Evolutionary conservation across 2,888 invertebrate species (phyloP).

Genomic region (Suillia variegata): DNA sequence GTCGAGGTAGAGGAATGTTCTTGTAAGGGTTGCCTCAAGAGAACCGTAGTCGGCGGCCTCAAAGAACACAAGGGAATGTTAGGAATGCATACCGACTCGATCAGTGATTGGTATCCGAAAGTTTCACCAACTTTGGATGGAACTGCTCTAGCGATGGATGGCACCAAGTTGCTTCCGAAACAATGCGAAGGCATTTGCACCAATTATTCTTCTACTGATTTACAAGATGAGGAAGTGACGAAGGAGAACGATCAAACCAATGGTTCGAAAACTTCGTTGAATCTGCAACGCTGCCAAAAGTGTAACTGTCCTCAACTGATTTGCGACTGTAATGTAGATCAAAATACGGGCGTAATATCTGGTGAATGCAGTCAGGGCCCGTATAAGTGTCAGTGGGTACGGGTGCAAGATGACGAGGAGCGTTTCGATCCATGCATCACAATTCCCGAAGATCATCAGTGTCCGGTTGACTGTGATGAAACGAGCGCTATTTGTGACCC

Average conservation of each 20-base stretch:
- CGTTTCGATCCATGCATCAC: constrained; percentile 25
- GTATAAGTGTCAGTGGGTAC: constrained; percentile 48
- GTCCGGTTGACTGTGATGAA: constrained; percentile 41
- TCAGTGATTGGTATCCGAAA: no score
- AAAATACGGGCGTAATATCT: constrained; percentile 40
- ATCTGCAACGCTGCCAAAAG: no score
- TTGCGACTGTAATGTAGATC: constrained; percentile 50
- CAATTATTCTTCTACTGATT: no score
- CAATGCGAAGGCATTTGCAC: no score
- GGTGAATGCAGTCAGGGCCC: constrained; percentile 52
- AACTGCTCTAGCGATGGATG: no score
- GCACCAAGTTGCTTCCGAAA: no score
- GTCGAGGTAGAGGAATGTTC: constrained; percentile 32
- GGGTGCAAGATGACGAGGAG: constrained; percentile 40
- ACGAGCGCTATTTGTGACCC: constrained; percentile 28
- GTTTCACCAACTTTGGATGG: no score
- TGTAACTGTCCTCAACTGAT: constrained; percentile 44
- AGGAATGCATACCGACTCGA: constrained; percentile 7
- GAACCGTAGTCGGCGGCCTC: constrained; percentile 33
- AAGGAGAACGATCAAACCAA: no score
- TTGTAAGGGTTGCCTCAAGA: constrained; percentile 35
- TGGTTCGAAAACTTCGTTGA: no score
- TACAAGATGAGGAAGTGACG: no score
- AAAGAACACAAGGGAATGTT: constrained; percentile 20
- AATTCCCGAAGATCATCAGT: constrained; percentile 45